These are phyloP conservation scores for Yponomeuta sedellus DNA, from an alignment of 2,888 invertebrate genomes.

Conservation along the genomic window DNA sequence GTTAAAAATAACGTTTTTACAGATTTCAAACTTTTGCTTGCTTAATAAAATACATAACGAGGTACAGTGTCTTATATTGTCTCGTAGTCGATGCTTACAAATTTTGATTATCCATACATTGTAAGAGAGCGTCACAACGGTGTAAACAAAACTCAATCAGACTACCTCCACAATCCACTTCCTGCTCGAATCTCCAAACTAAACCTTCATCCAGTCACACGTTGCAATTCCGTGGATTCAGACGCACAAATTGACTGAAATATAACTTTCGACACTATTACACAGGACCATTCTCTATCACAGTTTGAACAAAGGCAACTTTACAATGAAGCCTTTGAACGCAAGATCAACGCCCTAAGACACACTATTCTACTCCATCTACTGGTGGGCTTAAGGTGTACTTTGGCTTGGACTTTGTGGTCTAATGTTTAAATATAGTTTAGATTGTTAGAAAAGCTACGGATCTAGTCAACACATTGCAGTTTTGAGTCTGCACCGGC, in stretches of 20 bases:
- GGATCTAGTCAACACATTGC: conserved; percentile 2
- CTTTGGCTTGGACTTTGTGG: not conserved
- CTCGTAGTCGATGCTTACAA: not conserved
- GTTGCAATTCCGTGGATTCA: conserved; percentile 1
- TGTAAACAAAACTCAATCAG: not conserved
- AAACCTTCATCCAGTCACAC: not conserved
- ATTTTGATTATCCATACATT: not conserved
- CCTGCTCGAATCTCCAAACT: not conserved
- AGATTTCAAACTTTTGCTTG: too few species aligned
- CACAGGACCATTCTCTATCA: not conserved
- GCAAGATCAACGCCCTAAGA: not conserved
- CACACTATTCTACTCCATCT: not conserved
- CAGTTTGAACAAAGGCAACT: not conserved
- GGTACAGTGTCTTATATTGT: too few species aligned
- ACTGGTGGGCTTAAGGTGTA: not conserved
- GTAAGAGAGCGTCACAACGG: not conserved
- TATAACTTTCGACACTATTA: not conserved
- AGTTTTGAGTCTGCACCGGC: not conserved
- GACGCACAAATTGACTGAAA: not conserved
- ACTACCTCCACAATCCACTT: not conserved
- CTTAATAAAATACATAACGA: too few species aligned
- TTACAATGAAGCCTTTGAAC: not conserved
- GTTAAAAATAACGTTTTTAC: too few species aligned
- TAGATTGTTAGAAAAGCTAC: not conserved
- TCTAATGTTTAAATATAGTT: not conserved